phyloP scores from a whole-genome alignment of 2,797 vertebrate genomes.

The Lacerta agilis region DNA sequence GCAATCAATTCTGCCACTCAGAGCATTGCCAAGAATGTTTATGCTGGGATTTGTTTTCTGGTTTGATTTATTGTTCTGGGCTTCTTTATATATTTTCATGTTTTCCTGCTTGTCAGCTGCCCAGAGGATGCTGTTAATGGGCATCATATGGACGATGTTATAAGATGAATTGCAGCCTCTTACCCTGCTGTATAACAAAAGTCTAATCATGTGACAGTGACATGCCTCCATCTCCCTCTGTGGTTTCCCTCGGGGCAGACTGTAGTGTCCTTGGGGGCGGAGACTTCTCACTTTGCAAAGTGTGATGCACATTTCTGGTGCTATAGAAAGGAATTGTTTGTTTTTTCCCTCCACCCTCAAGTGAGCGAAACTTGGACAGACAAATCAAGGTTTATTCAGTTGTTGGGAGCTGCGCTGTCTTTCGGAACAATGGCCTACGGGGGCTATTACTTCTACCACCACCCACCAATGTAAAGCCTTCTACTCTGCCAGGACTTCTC shows the following conservation, averaged over 20 bases:
- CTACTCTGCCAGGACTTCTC: neutral
- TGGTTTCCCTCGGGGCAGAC: neutral
- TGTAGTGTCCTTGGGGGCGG: neutral
- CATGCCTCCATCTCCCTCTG: neutral
- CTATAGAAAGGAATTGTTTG: neutral
- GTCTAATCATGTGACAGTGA: too few relatives aligned
- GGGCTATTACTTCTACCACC: constrained; percentile 16
- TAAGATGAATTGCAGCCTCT: too few relatives aligned
- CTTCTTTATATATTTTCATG: too few relatives aligned
- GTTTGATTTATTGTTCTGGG: too few relatives aligned
- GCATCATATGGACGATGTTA: too few relatives aligned
- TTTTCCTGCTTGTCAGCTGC: too few relatives aligned
- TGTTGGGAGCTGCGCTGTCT: neutral
- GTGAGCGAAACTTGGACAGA: neutral
- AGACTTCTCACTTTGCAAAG: neutral
- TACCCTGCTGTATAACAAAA: too few relatives aligned
- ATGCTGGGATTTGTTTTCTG: too few relatives aligned
- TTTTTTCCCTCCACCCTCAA: neutral
- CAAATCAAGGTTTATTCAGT: neutral
- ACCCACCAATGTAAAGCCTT: neutral
- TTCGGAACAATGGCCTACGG: neutral
- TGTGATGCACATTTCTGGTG: neutral
- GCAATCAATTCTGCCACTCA: too few relatives aligned
- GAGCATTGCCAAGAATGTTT: too few relatives aligned
- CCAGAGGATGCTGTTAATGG: too few relatives aligned